Conservation (phyloP, 2,797 vertebrate genomes). For the Phalloptychus januarius region DNA sequence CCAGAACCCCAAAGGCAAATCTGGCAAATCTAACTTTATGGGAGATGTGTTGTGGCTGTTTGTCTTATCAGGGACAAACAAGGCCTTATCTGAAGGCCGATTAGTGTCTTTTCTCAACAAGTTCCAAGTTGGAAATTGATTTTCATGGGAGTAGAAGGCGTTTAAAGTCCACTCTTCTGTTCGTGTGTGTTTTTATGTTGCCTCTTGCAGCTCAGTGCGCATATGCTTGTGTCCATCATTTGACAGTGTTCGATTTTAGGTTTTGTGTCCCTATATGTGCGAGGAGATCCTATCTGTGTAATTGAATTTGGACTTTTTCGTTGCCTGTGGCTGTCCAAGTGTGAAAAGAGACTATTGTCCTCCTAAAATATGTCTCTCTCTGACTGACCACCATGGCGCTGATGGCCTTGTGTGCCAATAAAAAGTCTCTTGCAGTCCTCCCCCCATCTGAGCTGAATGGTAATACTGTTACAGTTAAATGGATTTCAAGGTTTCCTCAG, state of each 20-base stretch:
- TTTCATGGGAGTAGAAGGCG: slow-evolving; percentile 64
- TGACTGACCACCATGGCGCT: slow-evolving; percentile 47
- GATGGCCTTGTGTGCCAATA: slow-evolving; percentile 47
- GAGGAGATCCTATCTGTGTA: slow-evolving; percentile 79
- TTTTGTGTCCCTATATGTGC: slow-evolving; percentile 51
- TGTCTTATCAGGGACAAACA: slow-evolving; percentile 71
- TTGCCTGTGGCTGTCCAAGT: slow-evolving; percentile 58
- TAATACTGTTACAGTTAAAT: slow-evolving; percentile 58
- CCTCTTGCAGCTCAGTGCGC: slow-evolving; percentile 11
- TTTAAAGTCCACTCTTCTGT: slow-evolving; percentile 45
- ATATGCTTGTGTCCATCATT: slow-evolving; percentile 4
- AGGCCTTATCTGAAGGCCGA: slow-evolving; percentile 64
- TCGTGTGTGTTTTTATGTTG: slow-evolving; percentile 26
- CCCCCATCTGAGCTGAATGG: slow-evolving; percentile 40
- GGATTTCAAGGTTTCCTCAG: slow-evolving; percentile 55
- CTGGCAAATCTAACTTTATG: slow-evolving; percentile 61
- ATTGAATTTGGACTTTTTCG: slow-evolving; percentile 77
- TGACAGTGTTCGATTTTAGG: slow-evolving; percentile 14
- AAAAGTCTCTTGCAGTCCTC: slow-evolving; percentile 24
- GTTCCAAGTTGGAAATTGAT: slow-evolving; percentile 72
- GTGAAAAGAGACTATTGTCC: slow-evolving; percentile 74
- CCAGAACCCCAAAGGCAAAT: slow-evolving; percentile 55
- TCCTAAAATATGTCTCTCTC: slow-evolving; percentile 29
- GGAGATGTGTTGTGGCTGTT: slow-evolving; percentile 56
- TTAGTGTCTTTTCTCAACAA: slow-evolving; percentile 60